phyloP scores from a whole-genome alignment of 2,113 vertebrate genomes.

The Myotis lucifugus region DNA sequence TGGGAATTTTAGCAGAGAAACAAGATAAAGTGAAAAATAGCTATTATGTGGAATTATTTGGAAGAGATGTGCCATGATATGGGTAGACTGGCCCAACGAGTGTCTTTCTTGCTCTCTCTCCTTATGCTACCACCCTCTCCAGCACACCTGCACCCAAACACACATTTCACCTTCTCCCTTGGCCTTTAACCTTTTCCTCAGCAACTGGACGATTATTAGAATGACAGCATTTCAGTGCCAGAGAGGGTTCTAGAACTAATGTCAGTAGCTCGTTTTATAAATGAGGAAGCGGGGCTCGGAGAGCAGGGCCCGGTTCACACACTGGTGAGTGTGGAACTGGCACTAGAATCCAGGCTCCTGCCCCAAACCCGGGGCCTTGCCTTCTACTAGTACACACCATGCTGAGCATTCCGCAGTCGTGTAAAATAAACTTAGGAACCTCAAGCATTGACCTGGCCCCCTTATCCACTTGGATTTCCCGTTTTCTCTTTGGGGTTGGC shows the following conservation, averaged over 20 bases:
- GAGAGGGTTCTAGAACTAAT: neutral
- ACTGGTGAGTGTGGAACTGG: neutral
- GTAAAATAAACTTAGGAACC: neutral
- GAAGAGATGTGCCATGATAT: neutral
- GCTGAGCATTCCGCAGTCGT: neutral
- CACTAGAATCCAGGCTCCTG: neutral
- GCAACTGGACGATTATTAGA: neutral
- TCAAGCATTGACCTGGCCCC: neutral
- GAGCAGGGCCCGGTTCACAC: neutral
- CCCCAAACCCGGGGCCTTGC: neutral
- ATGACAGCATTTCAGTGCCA: neutral
- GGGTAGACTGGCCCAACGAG: neutral
- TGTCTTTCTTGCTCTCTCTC: neutral
- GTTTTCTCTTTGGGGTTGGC: neutral
- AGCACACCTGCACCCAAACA: neutral
- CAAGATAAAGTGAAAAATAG: slow-evolving; percentile 7
- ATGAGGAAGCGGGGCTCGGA: neutral
- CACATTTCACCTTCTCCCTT: neutral
- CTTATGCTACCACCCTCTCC: neutral
- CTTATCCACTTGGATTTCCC: neutral
- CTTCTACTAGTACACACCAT: neutral
- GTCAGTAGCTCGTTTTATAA: neutral
- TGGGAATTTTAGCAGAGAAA: neutral
- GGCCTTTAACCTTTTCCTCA: neutral
- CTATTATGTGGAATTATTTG: neutral